Base-by-base conservation (phyloP, 2,797 vertebrate genomes). In the Gephyroberyx darwinii region DNA sequence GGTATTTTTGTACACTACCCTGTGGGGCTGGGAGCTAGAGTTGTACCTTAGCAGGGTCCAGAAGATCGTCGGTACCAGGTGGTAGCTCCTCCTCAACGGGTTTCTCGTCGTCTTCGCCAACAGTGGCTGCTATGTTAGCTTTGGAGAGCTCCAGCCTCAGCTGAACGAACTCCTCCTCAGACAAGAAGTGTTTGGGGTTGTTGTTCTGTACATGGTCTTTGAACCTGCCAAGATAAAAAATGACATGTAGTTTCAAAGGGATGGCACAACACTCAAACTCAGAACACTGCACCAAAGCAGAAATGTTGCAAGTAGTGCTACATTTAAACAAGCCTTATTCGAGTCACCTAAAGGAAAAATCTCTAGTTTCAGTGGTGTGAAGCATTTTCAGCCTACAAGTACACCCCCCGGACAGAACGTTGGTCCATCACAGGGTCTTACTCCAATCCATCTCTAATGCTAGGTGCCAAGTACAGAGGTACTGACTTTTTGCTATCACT, bases 171-270 rank as follows among this genome's bases (percentile, higher is more conserved):
- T 99, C 97, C 76, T 96, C 96, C 2, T 96, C 93, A 19, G 96
- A 96, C 85, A 99, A 83, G 65, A 98, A 94, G 84, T 97, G 95
- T 83, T 96, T 96, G 55, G 98, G 98, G 82, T 98, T 90, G 91
- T 97, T 96, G 92, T 87, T 95, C 89, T 98, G 98, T 67, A 99
- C 93, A 2, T 99, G 97, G 3, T 99, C 98, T 91, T 96, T 99
- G 86, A 99, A 99, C 90, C 98, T 99, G 66, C 2, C 55, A 14
- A 51, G 0, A 77, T 51, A 5, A 64, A 5, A 5, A 12, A 37
- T 37, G 22, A 22, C 2, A 54, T 30, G 51, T 54, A 31, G 12
- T 17, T 22, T 31, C 17, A 5, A 71, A 12, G 33, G 7, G 8
- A 16, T 3, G 41, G 47, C 43, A 17, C 13, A 16, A 43, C 16